phyloP scores from a whole-genome alignment of 2,888 invertebrate species.

The Synanthedon vespiformis region DNA sequence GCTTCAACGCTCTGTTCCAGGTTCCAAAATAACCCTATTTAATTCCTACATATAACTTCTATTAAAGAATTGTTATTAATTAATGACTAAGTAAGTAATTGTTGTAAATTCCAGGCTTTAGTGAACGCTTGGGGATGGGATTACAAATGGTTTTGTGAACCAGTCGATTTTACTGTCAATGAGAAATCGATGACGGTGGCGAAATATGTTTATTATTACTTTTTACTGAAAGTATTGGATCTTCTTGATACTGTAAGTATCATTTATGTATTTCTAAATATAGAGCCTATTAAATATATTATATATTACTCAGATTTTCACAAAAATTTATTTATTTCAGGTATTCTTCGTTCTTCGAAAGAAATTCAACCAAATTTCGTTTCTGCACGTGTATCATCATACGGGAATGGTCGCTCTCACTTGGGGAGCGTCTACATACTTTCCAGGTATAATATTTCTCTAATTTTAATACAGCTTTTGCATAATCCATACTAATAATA shows the following conservation, averaged over 20 bases:
- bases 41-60: neutral
- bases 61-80: neutral
- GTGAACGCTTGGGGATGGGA: conserved; percentile 50
- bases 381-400: conserved; percentile 84
- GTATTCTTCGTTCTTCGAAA: conserved; percentile 81
- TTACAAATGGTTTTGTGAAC: conserved; percentile 54
- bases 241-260: conserved; percentile 49
- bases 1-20: too few relatives aligned
- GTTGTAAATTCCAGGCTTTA: conserved; percentile 22
- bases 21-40: too few relatives aligned
- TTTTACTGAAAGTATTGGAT: conserved; percentile 37
- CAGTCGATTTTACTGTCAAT: conserved; percentile 29
- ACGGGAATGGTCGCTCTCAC: conserved; percentile 79
- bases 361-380: conserved; percentile 77
- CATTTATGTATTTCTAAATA: neutral
- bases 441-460: conserved; percentile 53
- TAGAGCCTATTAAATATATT: neutral
- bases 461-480: neutral
- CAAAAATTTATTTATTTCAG: conserved; percentile 41
- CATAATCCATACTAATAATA: too few relatives aligned
- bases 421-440: conserved; percentile 73
- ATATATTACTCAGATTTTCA: neutral
- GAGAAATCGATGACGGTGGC: conserved; percentile 20
- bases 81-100: neutral
- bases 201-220: conserved; percentile 26